Conservation (phyloP, 2,888 invertebrate genomes). For the Acronicta psi region DNA sequence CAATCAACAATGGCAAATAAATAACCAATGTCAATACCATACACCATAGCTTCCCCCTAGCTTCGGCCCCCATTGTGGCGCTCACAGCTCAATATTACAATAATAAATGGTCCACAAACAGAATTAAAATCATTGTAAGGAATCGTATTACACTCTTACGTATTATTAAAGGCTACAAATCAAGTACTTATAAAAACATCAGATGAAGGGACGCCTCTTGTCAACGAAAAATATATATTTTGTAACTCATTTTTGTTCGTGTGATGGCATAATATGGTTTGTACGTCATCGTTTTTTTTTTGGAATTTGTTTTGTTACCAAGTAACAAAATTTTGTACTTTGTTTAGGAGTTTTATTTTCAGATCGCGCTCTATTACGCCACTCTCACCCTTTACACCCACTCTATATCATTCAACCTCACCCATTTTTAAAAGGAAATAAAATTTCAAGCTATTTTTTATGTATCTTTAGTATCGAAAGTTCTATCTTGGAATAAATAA, state of each 20-base stretch:
- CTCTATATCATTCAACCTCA: too few relatives aligned
- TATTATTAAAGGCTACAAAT: slow-evolving; percentile 71
- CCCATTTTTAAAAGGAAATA: too few relatives aligned
- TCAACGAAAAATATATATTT: slow-evolving; percentile 26
- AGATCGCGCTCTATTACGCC: too few relatives aligned
- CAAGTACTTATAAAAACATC: slow-evolving; percentile 64
- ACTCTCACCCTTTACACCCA: too few relatives aligned
- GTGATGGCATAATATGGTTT: background rate
- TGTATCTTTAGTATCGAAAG: too few relatives aligned
- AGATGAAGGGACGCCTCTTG: slow-evolving; percentile 38
- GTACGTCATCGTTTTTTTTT: background rate
- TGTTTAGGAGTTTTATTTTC: too few relatives aligned
- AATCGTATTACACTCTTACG: slow-evolving; percentile 60
- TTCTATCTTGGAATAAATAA: too few relatives aligned
- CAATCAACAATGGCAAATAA: slow-evolving; percentile 58
- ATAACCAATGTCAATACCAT: slow-evolving; percentile 70
- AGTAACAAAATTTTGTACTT: too few relatives aligned
- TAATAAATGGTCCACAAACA: slow-evolving; percentile 71
- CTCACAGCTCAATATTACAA: slow-evolving; percentile 70
- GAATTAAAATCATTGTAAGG: slow-evolving; percentile 63
- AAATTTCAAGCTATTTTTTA: too few relatives aligned
- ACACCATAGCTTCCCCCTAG: slow-evolving; percentile 46
- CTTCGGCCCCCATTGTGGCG: slow-evolving; percentile 41
- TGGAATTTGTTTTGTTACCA: too few relatives aligned
- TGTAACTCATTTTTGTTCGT: slow-evolving; percentile 4